These are phyloP conservation scores for Cerceris rybyensis DNA, from an alignment of 2,888 invertebrate species.

Conservation along the genomic window DNA sequence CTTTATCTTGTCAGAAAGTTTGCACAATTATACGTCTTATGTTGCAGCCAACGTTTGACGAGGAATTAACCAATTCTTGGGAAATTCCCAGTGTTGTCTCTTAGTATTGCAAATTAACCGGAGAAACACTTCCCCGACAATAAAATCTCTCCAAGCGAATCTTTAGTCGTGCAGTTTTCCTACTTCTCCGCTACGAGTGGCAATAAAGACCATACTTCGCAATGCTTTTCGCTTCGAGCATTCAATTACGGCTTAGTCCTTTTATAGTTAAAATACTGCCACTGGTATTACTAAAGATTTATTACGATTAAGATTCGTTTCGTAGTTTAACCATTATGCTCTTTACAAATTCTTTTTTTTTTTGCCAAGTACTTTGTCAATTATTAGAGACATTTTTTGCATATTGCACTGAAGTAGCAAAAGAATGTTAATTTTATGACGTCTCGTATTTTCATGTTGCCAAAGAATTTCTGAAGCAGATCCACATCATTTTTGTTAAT, in stretches of 20 bases:
- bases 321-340: too few relatives aligned
- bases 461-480: too few relatives aligned
- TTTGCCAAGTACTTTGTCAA: too few relatives aligned
- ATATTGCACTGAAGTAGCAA: too few relatives aligned
- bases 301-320: too few relatives aligned
- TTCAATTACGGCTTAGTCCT: background rate
- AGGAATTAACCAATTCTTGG: conserved; percentile 10
- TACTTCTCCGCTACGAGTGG: background rate
- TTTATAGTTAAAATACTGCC: background rate
- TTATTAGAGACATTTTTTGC: too few relatives aligned
- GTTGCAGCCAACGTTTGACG: conserved; percentile 1
- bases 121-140: background rate
- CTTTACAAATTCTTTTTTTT: too few relatives aligned
- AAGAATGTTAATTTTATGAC: too few relatives aligned
- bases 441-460: too few relatives aligned
- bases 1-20: conserved; percentile 20
- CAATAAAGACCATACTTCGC: background rate
- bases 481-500: too few relatives aligned
- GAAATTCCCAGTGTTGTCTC: conserved; percentile 12
- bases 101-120: conserved; percentile 1
- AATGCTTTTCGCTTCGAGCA: background rate
- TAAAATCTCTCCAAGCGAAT: background rate
- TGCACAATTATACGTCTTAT: conserved; percentile 6
- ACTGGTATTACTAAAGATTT: too few relatives aligned
- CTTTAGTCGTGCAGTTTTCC: background rate